phyloP scores from a whole-genome alignment of 2,113 vertebrate species.

The Dipodomys ordii region DNA sequence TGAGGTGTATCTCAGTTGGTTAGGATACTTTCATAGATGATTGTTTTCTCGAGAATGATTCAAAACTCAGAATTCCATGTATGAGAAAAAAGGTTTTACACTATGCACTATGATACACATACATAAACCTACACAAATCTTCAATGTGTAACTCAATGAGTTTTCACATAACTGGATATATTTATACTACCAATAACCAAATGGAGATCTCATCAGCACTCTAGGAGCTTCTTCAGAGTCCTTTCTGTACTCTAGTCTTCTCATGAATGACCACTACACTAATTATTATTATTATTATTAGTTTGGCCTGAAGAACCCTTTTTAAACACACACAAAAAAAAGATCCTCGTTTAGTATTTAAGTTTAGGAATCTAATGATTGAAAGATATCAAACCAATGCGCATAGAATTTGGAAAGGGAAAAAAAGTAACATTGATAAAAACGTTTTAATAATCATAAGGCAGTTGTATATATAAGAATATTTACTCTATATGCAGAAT shows the following conservation, averaged over 20 bases:
- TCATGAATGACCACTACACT: not conserved
- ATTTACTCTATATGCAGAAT: not conserved
- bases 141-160: not conserved
- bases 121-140: not conserved
- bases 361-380: not conserved
- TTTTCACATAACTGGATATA: not conserved
- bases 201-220: not conserved
- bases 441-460: not conserved
- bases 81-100: not conserved
- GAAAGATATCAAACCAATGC: not conserved
- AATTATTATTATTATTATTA: not conserved
- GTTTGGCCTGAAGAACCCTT: not conserved
- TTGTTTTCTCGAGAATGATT: not conserved
- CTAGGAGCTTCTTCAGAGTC: not conserved
- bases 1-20: no score
- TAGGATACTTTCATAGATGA: not conserved
- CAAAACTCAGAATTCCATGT: not conserved
- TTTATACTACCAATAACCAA: not conserved
- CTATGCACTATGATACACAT: not conserved
- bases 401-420: slow-evolving; percentile 12
- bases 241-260: not conserved
- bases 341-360: not conserved
- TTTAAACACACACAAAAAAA: slow-evolving; percentile 37
- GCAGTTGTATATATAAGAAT: not conserved
- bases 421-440: not conserved